Base-by-base conservation (phyloP, 37 sponge, comb jelly and placozoan genomes). In the Petrosia ficiformis region DNA sequence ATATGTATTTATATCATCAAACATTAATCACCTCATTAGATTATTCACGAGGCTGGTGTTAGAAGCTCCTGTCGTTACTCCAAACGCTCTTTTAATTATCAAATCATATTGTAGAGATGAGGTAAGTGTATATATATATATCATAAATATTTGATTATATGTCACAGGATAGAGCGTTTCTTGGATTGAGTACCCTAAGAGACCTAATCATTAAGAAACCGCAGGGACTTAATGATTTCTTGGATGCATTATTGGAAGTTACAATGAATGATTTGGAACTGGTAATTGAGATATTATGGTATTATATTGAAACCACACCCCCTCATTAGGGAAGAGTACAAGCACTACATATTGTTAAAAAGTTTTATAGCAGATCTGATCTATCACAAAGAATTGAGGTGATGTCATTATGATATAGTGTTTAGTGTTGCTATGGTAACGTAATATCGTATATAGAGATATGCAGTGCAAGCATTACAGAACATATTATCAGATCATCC, bases 181-280 rank as follows among this genome's bases (percentile, higher is more conserved):
- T 98, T 10, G 99, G 99, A 54, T 41, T 99, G 24, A 70, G 79
- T 31, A 93, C 99, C 5, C 73, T 99, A 81, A 77, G 80, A 60
- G 99, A 99, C 32, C 84, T 99, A 29, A 72, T 99, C 16, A 82
- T 93, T 44, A 81, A 88, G 59, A 74, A 94, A 34, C 90, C 90
- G 3, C 80, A 77, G 10, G 71, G 84, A 0, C 71, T 84, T 10
- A 88, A 82, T 32, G 80, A 80, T 56, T 96, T 71, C 75, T 38
- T 96, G 16, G 82, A 89, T 16, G 83, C 73, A 2, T 70, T 96
- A 37, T 78, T 96, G 39, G 86, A 96, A 52, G 68, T 94, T 40
- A 96, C 97, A 5, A 71, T 75, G 70, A 72, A 80, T 73, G 89
- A 87, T 52, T 74, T 82, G 37, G 91, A 87, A 42, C 65, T 86